phyloP scores from a whole-genome alignment of 53 echinoderm and acorn worm species.

The Astropecten irregularis region DNA sequence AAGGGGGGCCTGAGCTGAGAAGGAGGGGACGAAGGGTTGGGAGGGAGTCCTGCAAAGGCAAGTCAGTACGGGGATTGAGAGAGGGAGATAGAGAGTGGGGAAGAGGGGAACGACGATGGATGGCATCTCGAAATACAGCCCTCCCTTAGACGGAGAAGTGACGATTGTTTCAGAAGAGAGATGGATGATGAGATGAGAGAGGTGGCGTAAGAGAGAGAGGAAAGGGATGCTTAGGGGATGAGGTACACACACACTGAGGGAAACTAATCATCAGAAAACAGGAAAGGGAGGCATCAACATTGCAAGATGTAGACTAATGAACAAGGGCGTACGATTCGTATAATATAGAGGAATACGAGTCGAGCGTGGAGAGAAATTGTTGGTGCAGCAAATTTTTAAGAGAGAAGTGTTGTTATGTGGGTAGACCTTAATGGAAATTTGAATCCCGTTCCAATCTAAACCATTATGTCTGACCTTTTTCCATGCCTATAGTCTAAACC shows the following conservation, averaged over 20 bases:
- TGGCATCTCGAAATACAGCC: neutral
- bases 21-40: neutral
- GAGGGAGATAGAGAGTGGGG: too few relatives aligned
- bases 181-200: conserved; percentile 34
- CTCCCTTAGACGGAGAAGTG: neutral
- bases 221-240: neutral
- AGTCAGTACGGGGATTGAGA: conserved; percentile 8
- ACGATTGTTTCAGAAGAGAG: conserved; percentile 42
- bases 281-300: too few relatives aligned
- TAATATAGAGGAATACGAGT: too few relatives aligned
- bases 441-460: too few relatives aligned
- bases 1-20: neutral
- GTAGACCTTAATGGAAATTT: too few relatives aligned
- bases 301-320: too few relatives aligned
- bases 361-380: neutral
- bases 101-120: conserved; percentile 36
- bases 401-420: too few relatives aligned
- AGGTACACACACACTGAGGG: neutral
- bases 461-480: too few relatives aligned
- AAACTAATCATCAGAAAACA: too few relatives aligned
- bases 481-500: too few relatives aligned
- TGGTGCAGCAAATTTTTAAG: neutral
- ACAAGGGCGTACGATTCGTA: too few relatives aligned
- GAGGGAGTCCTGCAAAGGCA: neutral
- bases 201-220: too few relatives aligned